phyloP scores from a whole-genome alignment of 2,888 invertebrate genomes.

The Cinara cedri region DNA sequence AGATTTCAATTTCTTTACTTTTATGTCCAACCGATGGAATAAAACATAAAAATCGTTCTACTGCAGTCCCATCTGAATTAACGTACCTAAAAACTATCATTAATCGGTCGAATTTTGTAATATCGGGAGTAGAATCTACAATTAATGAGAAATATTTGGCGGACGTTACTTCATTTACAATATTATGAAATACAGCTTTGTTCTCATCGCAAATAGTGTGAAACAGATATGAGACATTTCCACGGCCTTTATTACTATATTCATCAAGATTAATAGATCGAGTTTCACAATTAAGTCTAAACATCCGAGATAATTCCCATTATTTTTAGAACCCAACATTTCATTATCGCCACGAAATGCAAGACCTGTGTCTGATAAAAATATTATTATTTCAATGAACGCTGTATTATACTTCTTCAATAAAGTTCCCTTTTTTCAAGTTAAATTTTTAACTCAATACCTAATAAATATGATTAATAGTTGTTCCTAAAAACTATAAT shows the following conservation, averaged over 20 bases:
- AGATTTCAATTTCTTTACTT: too few species aligned
- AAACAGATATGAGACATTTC: conserved; percentile 28
- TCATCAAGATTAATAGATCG: conserved; percentile 56
- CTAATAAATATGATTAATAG: too few species aligned
- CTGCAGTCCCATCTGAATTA: too few species aligned
- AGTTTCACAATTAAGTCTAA: conserved; percentile 57
- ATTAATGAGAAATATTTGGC: neutral
- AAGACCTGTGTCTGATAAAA: conserved; percentile 55
- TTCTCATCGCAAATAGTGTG: conserved; percentile 24
- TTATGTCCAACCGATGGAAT: too few species aligned
- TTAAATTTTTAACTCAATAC: neutral
- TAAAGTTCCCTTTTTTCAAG: conserved; percentile 18
- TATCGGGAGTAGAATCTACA: too few species aligned
- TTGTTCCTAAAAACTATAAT: too few species aligned
- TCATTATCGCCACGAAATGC: conserved; percentile 55
- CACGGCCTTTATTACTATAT: conserved; percentile 24
- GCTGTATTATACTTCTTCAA: conserved; percentile 47
- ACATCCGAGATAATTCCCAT: conserved; percentile 57
- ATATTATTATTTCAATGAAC: conserved; percentile 49
- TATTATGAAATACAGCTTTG: neutral
- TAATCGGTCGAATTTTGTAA: too few species aligned
- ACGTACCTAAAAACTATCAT: too few species aligned
- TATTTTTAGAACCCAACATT: conserved; percentile 50
- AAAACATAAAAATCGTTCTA: too few species aligned
- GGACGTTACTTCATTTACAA: conserved; percentile 24